Evolutionary conservation across 1,140 invertebrate genomes (phyloP).

Genomic region (Cecropterus lyciades): DNA sequence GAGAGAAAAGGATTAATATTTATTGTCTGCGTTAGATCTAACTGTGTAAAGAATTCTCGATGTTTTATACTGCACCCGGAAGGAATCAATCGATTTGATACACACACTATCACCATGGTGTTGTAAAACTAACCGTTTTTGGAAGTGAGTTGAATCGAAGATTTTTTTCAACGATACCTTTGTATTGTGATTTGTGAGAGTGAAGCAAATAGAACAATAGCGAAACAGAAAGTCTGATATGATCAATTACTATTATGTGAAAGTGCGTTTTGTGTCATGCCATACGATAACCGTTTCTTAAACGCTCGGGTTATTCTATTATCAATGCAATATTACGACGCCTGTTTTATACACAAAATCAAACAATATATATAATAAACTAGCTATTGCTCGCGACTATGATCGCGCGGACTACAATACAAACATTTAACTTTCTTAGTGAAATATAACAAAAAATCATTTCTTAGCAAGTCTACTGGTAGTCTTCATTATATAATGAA

Average conservation of each 20-base stretch:
- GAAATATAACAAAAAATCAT: too few species aligned
- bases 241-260: constrained; percentile 63
- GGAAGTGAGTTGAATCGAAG: constrained; percentile 18
- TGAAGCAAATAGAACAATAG: constrained; percentile 58
- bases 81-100: constrained; percentile 14
- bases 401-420: neutral
- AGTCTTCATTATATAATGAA: too few species aligned
- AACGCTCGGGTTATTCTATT: neutral
- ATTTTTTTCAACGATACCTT: constrained; percentile 30
- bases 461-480: too few species aligned
- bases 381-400: neutral
- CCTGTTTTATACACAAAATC: neutral
- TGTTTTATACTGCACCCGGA: neutral
- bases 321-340: neutral
- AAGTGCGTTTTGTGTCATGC: constrained; percentile 46
- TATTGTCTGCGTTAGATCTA: too few species aligned
- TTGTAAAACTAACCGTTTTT: constrained; percentile 27
- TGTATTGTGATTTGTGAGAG: constrained; percentile 51
- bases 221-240: constrained; percentile 64
- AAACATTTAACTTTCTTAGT: neutral
- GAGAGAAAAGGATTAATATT: too few species aligned
- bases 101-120: constrained; percentile 6
- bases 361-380: too few species aligned
- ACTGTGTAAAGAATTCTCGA: too few species aligned
- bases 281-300: neutral